Percentiles rank a stretch among this genome's conserved stretches.
phyloP scores from a whole-genome alignment of 53 echinoderm and acorn worm genomes.

The Antedon mediterranea region DNA sequence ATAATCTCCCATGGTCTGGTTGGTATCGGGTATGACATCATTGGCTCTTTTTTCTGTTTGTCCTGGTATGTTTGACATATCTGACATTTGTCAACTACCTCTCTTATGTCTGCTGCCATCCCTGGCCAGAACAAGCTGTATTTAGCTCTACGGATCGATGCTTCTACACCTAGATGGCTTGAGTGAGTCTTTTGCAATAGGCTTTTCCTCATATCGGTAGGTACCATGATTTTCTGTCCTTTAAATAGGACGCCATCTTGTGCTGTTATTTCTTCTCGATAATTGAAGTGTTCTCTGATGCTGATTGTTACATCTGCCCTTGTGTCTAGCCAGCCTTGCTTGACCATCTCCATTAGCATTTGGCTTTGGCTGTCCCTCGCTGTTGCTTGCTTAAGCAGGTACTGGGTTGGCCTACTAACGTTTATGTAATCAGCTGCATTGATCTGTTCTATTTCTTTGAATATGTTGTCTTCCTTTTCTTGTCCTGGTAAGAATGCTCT shows the following conservation, averaged over 20 bases:
- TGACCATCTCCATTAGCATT: constrained; percentile 13
- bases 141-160: constrained; percentile 10
- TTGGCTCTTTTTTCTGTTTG: not conserved
- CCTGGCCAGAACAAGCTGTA: constrained; percentile 9
- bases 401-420: constrained; percentile 4
- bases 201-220: constrained; percentile 8
- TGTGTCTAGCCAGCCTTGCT: too few species aligned
- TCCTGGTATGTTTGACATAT: constrained; percentile 7
- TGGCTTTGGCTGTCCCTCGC: constrained; percentile 9
- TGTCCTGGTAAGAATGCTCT: constrained; percentile 6
- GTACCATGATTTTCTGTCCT: constrained; percentile 37
- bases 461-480: too few species aligned
- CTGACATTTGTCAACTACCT: constrained; percentile 7
- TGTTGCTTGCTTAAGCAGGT: constrained; percentile 4
- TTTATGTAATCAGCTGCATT: not conserved
- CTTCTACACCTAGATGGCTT: constrained; percentile 36
- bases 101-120: constrained; percentile 5
- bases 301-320: too few species aligned
- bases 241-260: constrained; percentile 43
- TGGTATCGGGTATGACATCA: not conserved
- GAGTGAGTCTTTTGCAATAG: constrained; percentile 22
- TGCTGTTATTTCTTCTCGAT: constrained; percentile 32
- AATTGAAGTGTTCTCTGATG: constrained; percentile 16
- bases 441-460: not conserved
- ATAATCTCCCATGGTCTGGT: constrained; percentile 6